Evolutionary conservation across 2,113 vertebrate genomes (phyloP).

Genomic region (Sceloporus tristichus): DNA sequence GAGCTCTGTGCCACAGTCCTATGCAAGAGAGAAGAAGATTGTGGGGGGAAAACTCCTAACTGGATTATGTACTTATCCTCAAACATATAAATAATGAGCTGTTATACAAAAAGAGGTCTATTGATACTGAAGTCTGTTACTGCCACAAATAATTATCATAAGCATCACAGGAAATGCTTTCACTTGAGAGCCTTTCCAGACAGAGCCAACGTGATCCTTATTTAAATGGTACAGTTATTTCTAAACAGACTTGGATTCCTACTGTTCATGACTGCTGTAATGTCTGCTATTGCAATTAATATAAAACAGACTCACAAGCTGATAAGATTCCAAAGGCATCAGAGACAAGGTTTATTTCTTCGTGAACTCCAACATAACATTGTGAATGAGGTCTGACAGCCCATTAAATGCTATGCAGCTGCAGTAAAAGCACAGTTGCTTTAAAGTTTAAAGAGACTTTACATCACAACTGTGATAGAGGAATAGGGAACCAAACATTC

Average conservation of each 20-base stretch:
- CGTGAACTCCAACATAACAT: too few relatives aligned
- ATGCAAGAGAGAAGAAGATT: slow-evolving; percentile 8
- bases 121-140: background rate
- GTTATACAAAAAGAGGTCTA: background rate
- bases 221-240: background rate
- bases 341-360: too few relatives aligned
- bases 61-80: too few relatives aligned
- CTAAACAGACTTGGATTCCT: background rate
- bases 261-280: background rate
- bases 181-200: background rate
- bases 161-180: background rate
- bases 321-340: too few relatives aligned
- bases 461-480: background rate
- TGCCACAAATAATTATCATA: fast-evolving
- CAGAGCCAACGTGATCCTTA: background rate
- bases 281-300: background rate
- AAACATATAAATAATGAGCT: background rate
- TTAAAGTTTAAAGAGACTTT: background rate
- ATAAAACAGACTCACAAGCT: too few relatives aligned
- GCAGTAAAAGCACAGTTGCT: background rate
- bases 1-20: slow-evolving; percentile 95
- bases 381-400: too few relatives aligned
- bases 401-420: too few relatives aligned
- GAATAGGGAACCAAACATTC: background rate
- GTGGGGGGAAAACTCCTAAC: fast-evolving